These are phyloP conservation scores for Cossypha polioptera DNA, from an alignment of 2,797 vertebrate species.

Conservation along the genomic window DNA sequence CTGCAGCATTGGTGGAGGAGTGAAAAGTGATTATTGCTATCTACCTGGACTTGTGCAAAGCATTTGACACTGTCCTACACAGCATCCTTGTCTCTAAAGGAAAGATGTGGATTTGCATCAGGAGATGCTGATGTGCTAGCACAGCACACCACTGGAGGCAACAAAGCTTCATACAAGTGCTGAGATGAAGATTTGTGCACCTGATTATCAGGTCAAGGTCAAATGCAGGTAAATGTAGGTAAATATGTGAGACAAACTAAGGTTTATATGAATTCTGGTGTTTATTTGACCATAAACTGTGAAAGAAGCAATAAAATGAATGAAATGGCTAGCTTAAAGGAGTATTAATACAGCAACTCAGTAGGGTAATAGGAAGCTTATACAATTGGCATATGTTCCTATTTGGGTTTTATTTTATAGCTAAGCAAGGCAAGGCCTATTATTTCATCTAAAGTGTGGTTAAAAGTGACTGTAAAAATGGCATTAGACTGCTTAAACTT, in stretches of 20 bases:
- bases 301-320: not conserved
- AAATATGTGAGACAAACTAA: not conserved
- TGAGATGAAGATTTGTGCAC: not conserved
- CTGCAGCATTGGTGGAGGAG: not conserved
- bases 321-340: not conserved
- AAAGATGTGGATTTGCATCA: not conserved
- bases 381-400: not conserved
- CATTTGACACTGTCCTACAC: not conserved
- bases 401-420: slow-evolving; percentile 11
- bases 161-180: rapidly evolving
- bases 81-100: not conserved
- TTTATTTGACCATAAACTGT: not conserved
- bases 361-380: not conserved
- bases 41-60: not conserved
- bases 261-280: not conserved
- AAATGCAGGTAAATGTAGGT: not conserved
- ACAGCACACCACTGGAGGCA: not conserved
- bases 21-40: not conserved
- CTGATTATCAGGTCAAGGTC: not conserved
- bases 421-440: not conserved
- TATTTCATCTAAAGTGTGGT: not conserved
- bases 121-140: not conserved
- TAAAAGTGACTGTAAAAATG: slow-evolving; percentile 2
- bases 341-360: not conserved
- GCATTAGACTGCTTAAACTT: not conserved